Evolutionary conservation across 1,140 invertebrate genomes (phyloP), one percentile per base, ranked within the genome.

Genomic region (Zaprionus vittiger): DNA sequence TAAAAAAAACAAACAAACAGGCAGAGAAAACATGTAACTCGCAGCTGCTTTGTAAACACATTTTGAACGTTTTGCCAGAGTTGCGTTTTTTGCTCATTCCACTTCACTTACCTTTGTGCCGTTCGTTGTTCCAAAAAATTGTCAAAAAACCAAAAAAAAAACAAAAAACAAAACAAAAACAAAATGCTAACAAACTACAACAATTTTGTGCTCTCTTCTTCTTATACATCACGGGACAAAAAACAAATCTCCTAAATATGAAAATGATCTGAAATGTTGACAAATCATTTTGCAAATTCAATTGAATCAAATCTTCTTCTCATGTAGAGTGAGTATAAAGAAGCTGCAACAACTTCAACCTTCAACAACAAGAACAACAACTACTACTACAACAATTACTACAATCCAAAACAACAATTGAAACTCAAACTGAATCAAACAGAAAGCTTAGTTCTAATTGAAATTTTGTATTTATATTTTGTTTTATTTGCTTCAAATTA

Each of bases 261-360:
- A 75, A 73, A 76, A 73, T 71, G 67, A 75, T 78, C 68, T 81
- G 52, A 83, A 77, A 84, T 77, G 77, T 80, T 79, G 78, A 84
- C 68, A 81, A 85, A 65, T 60, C 12, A 76, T 49, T 72, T 65
- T 60, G 34, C 60, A 47, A 24, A 69, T 60, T 59, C n/a, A 55
- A 63, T 56, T 44, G 47, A 64, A 55, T 57, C 20, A 64, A 71
- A 70, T 62, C 69, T 75, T 60, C 54, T 76, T 68, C 63, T 69
- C 59, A 65, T 78, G 80, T 89, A 89, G 82, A 89, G 82, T 89
- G 82, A 85, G 84, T 89, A 85, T 81, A 73, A 31, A 47, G 70
- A 66, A 83, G 54, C 62, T 34, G 57, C 64, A 60, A 56, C 24
- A 38, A 57, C 52, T 64, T 52, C 20, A 47, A 73, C 41, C 34